Percentiles rank a stretch among this genome's conserved stretches.
Evolutionary conservation across 2,888 invertebrate species (phyloP).

Genomic region (Dastarcus helophoroides): DNA sequence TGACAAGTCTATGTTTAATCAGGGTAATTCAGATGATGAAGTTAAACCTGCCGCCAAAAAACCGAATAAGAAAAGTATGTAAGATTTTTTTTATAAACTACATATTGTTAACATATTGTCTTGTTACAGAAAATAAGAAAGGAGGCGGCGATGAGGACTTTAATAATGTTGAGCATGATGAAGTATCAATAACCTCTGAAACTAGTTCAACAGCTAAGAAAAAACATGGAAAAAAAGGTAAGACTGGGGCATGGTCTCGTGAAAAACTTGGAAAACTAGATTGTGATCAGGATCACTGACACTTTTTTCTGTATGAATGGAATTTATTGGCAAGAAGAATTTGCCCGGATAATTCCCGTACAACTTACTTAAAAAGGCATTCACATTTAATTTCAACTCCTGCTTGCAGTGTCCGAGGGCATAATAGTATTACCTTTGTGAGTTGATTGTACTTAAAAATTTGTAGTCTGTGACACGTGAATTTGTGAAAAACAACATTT

Average conservation of each 20-base stretch:
- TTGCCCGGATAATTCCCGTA: no score
- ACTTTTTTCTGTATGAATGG: no score
- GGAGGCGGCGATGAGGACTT: background rate
- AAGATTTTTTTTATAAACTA: conserved; percentile 2
- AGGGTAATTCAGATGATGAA: conserved; percentile 24
- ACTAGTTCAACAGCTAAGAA: conserved; percentile 11
- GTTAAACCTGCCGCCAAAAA: conserved; percentile 38
- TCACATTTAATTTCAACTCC: no score
- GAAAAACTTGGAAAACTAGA: no score
- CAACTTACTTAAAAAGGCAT: no score
- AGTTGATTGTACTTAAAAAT: no score
- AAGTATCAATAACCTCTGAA: conserved; percentile 13
- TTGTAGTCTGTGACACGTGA: no score
- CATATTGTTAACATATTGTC: background rate
- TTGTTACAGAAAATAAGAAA: background rate
- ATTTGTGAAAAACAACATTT: no score
- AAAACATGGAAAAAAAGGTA: conserved; percentile 11
- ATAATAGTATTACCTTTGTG: no score
- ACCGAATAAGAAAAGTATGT: conserved; percentile 40
- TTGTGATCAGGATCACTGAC: no score
- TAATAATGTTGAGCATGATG: conserved; percentile 2
- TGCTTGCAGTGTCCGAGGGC: no score
- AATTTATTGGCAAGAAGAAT: no score
- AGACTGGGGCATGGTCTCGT: background rate
- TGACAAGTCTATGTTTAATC: conserved; percentile 16